phyloP scores from a whole-genome alignment of 2,797 vertebrate genomes.

The Megalops cyprinoides region DNA sequence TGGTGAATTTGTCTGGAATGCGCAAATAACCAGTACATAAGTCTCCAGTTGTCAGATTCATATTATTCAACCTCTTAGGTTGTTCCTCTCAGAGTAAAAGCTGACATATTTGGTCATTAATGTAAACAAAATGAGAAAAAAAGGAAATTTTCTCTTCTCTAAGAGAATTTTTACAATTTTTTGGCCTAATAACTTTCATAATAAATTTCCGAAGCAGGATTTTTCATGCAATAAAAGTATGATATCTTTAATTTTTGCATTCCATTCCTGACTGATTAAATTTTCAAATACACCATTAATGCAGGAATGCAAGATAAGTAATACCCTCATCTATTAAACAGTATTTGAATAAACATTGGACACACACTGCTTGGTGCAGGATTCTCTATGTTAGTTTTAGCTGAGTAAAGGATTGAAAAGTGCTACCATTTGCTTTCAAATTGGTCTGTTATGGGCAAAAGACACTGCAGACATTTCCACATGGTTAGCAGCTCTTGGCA shows the following conservation, averaged over 20 bases:
- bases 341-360: not conserved
- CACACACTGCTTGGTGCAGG: not conserved
- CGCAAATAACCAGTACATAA: too few relatives aligned
- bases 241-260: not conserved
- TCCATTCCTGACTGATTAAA: not conserved
- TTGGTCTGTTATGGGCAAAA: not conserved
- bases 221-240: not conserved
- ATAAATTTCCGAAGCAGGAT: not conserved
- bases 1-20: not conserved
- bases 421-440: not conserved
- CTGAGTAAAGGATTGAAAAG: not conserved
- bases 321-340: not conserved
- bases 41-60: not conserved
- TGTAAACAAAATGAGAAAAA: not conserved
- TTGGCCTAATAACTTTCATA: too few relatives aligned
- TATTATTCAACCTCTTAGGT: too few relatives aligned
- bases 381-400: not conserved
- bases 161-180: too few relatives aligned
- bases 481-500: not conserved
- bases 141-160: too few relatives aligned
- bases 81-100: too few relatives aligned
- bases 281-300: too few relatives aligned
- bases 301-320: not conserved
- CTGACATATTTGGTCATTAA: not conserved
- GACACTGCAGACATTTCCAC: not conserved